phyloP scores from a whole-genome alignment of 2,113 vertebrate genomes.

The Dasyurus viverrinus region DNA sequence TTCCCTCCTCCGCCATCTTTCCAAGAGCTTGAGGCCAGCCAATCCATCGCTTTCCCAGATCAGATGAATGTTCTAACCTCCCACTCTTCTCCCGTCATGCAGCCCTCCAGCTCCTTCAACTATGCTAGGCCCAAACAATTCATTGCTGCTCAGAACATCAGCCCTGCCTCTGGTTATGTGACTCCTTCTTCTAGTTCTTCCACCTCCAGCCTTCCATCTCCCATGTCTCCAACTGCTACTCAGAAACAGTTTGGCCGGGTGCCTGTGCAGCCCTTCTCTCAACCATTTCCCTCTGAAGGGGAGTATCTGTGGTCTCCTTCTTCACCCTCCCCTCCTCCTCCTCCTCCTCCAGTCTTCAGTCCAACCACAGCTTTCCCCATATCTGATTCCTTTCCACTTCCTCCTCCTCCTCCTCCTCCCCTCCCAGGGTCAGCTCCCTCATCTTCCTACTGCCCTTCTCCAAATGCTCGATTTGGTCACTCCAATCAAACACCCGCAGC shows the following conservation, averaged over 20 bases:
- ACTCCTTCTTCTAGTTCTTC: slow-evolving; percentile 93
- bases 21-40: slow-evolving; percentile 91
- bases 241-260: slow-evolving; percentile 89
- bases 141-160: slow-evolving; percentile 94
- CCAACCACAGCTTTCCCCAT: slow-evolving; percentile 77
- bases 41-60: slow-evolving; percentile 76
- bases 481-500: slow-evolving; percentile 90
- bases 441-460: slow-evolving; percentile 79
- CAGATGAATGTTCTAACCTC: slow-evolving; percentile 87
- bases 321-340: slow-evolving; percentile 94
- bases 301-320: slow-evolving; percentile 87
- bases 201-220: slow-evolving; percentile 92
- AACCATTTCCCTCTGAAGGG: slow-evolving; percentile 84
- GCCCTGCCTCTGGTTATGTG: slow-evolving; percentile 86
- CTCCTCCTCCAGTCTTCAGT: slow-evolving; percentile 93
- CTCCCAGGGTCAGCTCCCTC: slow-evolving; percentile 81
- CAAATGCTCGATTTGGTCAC: slow-evolving; percentile 81
- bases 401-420: slow-evolving; percentile 88
- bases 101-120: slow-evolving; percentile 95
- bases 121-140: slow-evolving; percentile 99
- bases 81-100: slow-evolving; percentile 89
- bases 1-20: slow-evolving; percentile 94
- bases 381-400: slow-evolving; percentile 87
- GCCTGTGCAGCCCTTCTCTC: slow-evolving; percentile 84
- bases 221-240: slow-evolving; percentile 90